phyloP scores from a whole-genome alignment of 2,797 vertebrate genomes.

The Poliocrania exsul region DNA sequence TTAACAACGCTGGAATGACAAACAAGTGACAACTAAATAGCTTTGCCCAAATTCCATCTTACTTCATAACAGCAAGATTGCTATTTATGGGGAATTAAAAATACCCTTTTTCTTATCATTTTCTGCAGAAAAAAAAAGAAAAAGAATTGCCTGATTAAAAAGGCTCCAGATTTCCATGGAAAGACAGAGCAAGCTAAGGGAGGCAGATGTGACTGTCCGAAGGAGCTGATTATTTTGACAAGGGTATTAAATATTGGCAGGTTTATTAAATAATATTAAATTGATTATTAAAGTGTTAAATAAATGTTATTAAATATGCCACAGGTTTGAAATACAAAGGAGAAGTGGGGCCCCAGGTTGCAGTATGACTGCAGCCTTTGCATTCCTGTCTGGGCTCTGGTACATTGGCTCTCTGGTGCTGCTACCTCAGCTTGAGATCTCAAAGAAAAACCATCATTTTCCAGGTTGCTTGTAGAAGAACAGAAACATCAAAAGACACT shows the following conservation, averaged over 20 bases:
- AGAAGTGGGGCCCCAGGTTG: not conserved
- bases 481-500: not conserved
- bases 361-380: not conserved
- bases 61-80: not conserved
- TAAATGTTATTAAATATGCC: not conserved
- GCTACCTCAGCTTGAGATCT: not conserved
- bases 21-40: not conserved
- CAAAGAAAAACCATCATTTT: not conserved
- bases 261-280: too few relatives aligned
- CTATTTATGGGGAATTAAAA: not conserved
- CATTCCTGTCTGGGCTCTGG: not conserved
- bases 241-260: not conserved
- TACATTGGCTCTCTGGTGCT: not conserved
- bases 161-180: not conserved
- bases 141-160: not conserved
- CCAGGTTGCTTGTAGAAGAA: not conserved
- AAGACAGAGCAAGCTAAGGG: not conserved
- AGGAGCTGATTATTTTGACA: not conserved
- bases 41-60: not conserved
- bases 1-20: not conserved
- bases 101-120: not conserved
- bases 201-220: not conserved
- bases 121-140: fast-evolving
- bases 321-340: not conserved
- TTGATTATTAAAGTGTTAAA: too few relatives aligned